Evolutionary conservation across 2,888 invertebrate genomes (phyloP).

Genomic region (Mantis religiosa): DNA sequence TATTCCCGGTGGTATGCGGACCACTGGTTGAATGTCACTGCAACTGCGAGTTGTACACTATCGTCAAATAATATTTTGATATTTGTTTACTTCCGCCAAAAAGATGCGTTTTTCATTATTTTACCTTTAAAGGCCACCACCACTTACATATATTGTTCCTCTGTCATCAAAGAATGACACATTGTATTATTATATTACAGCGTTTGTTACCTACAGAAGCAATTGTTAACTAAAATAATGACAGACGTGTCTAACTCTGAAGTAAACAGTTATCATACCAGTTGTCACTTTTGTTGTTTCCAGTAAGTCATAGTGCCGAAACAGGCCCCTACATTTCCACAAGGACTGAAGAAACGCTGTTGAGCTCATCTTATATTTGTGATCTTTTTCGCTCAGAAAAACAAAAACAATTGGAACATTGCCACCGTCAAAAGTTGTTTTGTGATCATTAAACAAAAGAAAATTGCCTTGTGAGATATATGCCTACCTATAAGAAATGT

Average conservation of each 20-base stretch:
- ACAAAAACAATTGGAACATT: neutral
- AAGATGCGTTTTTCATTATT: no score
- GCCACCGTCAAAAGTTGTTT: neutral
- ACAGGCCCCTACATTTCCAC: neutral
- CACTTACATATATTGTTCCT: no score
- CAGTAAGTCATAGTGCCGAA: neutral
- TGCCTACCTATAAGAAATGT: neutral
- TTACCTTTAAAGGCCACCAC: no score
- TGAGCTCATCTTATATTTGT: neutral
- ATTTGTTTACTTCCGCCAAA: no score
- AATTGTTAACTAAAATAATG: neutral
- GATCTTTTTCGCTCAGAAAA: neutral
- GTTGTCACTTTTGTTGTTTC: neutral
- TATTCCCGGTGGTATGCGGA: no score
- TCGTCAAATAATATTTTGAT: no score
- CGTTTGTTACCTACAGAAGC: neutral
- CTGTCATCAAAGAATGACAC: no score
- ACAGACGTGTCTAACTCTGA: neutral
- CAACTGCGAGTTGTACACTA: no score
- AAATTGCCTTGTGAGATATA: neutral
- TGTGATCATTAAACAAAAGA: neutral
- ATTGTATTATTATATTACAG: neutral
- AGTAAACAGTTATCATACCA: neutral
- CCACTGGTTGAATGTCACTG: no score
- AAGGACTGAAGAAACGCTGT: neutral